Conservation (phyloP, 2,797 vertebrate species). For the Notoglanidium macrostoma region DNA sequence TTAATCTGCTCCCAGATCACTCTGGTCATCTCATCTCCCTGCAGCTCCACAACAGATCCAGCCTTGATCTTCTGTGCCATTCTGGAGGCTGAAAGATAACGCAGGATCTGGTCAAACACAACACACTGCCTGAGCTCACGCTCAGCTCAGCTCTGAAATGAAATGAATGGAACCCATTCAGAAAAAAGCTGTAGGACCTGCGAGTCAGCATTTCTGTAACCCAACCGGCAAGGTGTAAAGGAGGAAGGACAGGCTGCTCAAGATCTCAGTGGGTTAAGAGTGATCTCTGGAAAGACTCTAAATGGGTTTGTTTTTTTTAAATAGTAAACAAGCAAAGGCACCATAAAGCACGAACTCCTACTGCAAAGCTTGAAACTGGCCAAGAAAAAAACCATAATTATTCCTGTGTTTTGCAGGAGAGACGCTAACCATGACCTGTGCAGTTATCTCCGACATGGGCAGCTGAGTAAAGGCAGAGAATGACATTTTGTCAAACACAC, state of each 20-base stretch:
- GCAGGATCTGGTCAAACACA: not conserved
- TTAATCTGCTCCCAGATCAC: constrained; percentile 99
- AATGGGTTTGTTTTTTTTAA: not conserved
- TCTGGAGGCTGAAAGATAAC: constrained; percentile 51
- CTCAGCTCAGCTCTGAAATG: constrained; percentile 27
- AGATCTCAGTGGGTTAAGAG: not conserved
- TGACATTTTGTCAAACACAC: not conserved
- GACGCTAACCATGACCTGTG: not conserved
- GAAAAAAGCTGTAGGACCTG: constrained; percentile 29
- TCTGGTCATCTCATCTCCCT: constrained; percentile 98
- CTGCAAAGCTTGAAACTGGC: not conserved
- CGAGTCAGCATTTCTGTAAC: constrained; percentile 56
- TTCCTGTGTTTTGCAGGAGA: not conserved
- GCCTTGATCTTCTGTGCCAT: constrained; percentile 92
- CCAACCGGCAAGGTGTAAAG: not conserved
- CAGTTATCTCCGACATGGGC: not conserved
- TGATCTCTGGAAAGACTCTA: not conserved
- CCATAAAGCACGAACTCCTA: not conserved
- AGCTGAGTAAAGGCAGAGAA: not conserved
- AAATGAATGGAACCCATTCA: constrained; percentile 56
- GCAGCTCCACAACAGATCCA: constrained; percentile 96
- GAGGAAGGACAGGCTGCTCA: not conserved
- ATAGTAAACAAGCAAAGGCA: not conserved
- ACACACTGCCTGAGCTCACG: not conserved
- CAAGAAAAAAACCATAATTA: not conserved